Conservation (phyloP, 1,140 invertebrate species). For the Trissolcus basalis region DNA sequence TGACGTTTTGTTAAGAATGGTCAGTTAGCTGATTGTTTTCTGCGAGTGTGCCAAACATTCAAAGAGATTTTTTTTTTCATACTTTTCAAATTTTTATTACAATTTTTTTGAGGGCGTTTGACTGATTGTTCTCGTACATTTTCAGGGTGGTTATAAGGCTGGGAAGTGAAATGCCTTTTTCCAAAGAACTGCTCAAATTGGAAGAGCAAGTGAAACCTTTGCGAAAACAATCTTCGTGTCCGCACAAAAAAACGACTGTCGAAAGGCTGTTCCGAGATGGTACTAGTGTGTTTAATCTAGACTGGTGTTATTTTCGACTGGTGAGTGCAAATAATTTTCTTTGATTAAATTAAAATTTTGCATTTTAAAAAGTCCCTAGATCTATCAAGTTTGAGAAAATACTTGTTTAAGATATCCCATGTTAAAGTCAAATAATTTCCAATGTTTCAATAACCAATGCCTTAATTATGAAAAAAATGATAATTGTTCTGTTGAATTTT, state of each 20-base stretch:
- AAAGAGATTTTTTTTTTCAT: slow-evolving; percentile 6
- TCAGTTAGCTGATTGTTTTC: slow-evolving; percentile 15
- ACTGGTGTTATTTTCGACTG: slow-evolving; percentile 93
- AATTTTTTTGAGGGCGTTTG: too few relatives aligned
- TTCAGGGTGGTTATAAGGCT: slow-evolving; percentile 87
- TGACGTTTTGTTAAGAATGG: slow-evolving; percentile 22
- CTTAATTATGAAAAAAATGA: too few relatives aligned
- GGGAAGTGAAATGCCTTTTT: slow-evolving; percentile 86
- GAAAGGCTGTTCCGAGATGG: slow-evolving; percentile 86
- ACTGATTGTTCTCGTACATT: too few relatives aligned
- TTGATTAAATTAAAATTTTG: too few relatives aligned
- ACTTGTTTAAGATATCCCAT: too few relatives aligned
- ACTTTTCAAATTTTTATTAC: neutral
- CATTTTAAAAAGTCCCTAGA: too few relatives aligned
- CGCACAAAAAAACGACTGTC: slow-evolving; percentile 89
- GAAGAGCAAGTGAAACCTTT: slow-evolving; percentile 89
- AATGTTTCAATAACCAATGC: too few relatives aligned
- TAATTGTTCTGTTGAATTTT: too few relatives aligned
- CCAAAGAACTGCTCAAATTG: slow-evolving; percentile 82
- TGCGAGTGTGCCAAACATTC: too few relatives aligned
- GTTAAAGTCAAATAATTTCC: too few relatives aligned
- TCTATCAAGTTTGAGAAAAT: too few relatives aligned
- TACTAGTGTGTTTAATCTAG: slow-evolving; percentile 82
- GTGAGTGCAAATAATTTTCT: slow-evolving; percentile 77
- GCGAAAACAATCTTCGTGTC: slow-evolving; percentile 84